Evolutionary conservation across 2,888 invertebrate species (phyloP).

Genomic region (Phrixothrix hirtus): DNA sequence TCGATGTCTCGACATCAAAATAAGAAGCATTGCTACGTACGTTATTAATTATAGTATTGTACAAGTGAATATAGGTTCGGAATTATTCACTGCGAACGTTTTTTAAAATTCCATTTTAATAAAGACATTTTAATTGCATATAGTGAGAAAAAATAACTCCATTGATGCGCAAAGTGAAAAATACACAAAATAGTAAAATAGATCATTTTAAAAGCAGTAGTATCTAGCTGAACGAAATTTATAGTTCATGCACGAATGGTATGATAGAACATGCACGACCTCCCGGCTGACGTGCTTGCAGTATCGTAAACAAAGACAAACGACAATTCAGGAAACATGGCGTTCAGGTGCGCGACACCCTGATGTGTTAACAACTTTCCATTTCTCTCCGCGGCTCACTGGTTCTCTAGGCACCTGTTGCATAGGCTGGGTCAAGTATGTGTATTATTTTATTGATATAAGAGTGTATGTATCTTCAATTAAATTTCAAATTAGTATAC

Average conservation of each 20-base stretch:
- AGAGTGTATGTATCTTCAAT: background rate
- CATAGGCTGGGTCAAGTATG: conserved; percentile 5
- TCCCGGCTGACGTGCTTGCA: conserved; percentile 33
- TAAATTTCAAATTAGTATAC: background rate
- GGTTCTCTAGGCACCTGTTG: conserved; percentile 20
- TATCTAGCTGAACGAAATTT: conserved; percentile 15
- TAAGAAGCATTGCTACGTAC: background rate
- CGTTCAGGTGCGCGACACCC: conserved; percentile 39
- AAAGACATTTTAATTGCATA: background rate
- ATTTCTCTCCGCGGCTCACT: conserved; percentile 24
- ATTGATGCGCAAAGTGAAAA: background rate
- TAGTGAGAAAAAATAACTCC: no score
- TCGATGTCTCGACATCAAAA: background rate
- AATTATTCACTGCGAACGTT: no score
- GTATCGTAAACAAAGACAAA: conserved; percentile 40
- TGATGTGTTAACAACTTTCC: conserved; percentile 40
- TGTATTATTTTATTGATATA: conserved; percentile 9
- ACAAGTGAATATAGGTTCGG: no score
- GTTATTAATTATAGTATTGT: no score
- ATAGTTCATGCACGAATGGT: conserved; percentile 40
- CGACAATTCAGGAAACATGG: conserved; percentile 34
- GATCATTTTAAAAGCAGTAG: conserved; percentile 6
- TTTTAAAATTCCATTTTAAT: background rate
- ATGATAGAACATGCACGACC: conserved; percentile 42
- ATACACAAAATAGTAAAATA: conserved; percentile 1